A percentile compares a stretch with the other conserved stretches of the same genome.
phyloP scores from a whole-genome alignment of 2,113 vertebrate genomes.

The Aramus guarauna region DNA sequence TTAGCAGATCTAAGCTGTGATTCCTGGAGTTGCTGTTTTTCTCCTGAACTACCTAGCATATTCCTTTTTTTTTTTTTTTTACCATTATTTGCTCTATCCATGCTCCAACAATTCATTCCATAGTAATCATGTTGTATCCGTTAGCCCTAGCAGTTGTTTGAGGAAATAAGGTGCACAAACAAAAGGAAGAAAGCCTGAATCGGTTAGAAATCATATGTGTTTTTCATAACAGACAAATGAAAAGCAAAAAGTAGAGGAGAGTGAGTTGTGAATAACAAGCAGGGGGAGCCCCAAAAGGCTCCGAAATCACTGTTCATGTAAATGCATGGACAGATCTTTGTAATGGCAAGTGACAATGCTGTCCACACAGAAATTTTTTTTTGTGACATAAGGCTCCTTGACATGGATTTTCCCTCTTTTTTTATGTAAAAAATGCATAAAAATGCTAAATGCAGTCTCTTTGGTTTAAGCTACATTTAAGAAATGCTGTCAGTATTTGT shows the following conservation, averaged over 20 bases:
- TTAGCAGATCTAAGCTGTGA: neutral
- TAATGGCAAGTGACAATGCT: neutral
- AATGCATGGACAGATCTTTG: neutral
- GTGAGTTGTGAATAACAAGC: neutral
- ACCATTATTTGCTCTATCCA: neutral
- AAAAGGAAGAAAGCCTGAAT: neutral
- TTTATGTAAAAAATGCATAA: neutral
- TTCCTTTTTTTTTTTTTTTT: neutral
- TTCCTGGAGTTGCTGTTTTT: neutral
- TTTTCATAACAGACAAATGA: neutral
- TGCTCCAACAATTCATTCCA: neutral
- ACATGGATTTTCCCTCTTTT: neutral
- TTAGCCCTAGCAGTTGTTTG: neutral
- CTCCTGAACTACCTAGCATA: neutral
- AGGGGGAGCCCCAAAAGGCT: neutral
- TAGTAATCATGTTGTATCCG: neutral
- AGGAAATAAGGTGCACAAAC: neutral
- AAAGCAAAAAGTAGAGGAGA: neutral
- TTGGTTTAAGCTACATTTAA: neutral
- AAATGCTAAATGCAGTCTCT: neutral
- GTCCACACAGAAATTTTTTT: neutral
- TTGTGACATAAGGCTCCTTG: neutral
- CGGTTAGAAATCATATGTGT: neutral
- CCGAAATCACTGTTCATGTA: neutral
- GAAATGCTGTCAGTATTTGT: neutral